Percentiles rank a stretch among this genome's conserved stretches.
phyloP scores from a whole-genome alignment of 2,888 invertebrate genomes.

The Diaperis boleti region DNA sequence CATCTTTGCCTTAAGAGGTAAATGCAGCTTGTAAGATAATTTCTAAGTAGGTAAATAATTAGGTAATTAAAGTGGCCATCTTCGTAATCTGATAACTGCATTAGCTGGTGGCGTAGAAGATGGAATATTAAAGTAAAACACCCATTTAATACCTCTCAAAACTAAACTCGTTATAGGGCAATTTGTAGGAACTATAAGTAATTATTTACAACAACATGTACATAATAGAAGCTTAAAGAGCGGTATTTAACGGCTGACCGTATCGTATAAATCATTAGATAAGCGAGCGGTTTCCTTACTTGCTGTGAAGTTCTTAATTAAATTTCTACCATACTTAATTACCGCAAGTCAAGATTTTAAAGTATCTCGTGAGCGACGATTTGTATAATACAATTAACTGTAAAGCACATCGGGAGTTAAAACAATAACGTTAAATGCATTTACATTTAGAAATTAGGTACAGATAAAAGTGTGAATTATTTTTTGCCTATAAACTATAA shows the following conservation, averaged over 20 bases:
- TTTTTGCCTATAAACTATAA: no score
- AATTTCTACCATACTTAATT: slow-evolving; percentile 61
- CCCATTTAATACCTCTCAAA: slow-evolving; percentile 45
- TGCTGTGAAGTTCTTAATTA: slow-evolving; percentile 60
- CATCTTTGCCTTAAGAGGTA: neutral
- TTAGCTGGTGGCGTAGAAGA: neutral
- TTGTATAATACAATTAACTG: no score
- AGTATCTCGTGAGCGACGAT: neutral
- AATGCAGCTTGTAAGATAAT: no score
- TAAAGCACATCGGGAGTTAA: no score
- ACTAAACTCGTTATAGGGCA: slow-evolving; percentile 55
- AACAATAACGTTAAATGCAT: no score
- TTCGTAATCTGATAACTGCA: neutral
- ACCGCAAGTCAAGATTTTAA: slow-evolving; percentile 52
- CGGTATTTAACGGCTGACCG: slow-evolving; percentile 59
- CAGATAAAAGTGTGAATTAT: no score
- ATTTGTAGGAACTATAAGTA: slow-evolving; percentile 55
- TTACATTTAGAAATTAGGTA: no score
- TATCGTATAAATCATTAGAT: slow-evolving; percentile 60
- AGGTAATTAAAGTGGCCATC: neutral
- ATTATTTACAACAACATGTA: slow-evolving; percentile 57
- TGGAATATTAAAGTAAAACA: slow-evolving; percentile 34
- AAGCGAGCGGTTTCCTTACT: slow-evolving; percentile 54
- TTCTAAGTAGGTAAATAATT: neutral
- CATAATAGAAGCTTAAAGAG: slow-evolving; percentile 56